Evolutionary conservation across 1,140 invertebrate species (phyloP), one percentile per base, ranked within the genome.

Genomic region (Notospermus geniculatus): DNA sequence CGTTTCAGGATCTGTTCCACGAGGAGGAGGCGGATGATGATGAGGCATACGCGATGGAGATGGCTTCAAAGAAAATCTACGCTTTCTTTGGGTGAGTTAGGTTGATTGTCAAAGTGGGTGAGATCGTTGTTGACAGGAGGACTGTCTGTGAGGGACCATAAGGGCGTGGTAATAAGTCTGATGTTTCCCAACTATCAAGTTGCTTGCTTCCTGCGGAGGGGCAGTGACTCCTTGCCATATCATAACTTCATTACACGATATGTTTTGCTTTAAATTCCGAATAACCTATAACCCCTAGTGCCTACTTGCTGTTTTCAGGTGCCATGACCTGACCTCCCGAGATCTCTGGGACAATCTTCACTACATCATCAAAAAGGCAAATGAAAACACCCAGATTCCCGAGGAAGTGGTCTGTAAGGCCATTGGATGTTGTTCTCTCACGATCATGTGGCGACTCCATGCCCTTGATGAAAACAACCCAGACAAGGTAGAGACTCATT

Each of bases 341-440:
- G 88, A 89, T 71, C 86, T 98, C 62, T 98, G 95, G 90, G 88
- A 92, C 69, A 90, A 88, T 17, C 81, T 97, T 28, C 93, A 91
- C 72, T 74, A 73, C 63, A 73, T 93, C 91, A 88, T 97, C 54
- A 86, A 88, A 72, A 85, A 86, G 71, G 84, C 85, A 2, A 83
- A 84, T 54, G 86, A 83, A 43, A 80, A 77, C 36, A 82, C 81
- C 60, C n/a, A 5, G 5, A 72, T 87, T 39, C 84, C 85, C 25
- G 85, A 87, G 70, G 86, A 88, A 69, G 86, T 79, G 57, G 85
- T 95, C 29, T 91, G 92, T 69, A 94, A 92, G 79, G 92, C 91
- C 62, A 89, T 97, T 65, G 89, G 88, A 66, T 87, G 90, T 23
- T 93, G 91, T 72, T 93, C 90, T 73, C 94, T 91, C 82, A 89